Evolutionary conservation across 2,888 invertebrate genomes (phyloP).

Genomic region (Phortica magna): DNA sequence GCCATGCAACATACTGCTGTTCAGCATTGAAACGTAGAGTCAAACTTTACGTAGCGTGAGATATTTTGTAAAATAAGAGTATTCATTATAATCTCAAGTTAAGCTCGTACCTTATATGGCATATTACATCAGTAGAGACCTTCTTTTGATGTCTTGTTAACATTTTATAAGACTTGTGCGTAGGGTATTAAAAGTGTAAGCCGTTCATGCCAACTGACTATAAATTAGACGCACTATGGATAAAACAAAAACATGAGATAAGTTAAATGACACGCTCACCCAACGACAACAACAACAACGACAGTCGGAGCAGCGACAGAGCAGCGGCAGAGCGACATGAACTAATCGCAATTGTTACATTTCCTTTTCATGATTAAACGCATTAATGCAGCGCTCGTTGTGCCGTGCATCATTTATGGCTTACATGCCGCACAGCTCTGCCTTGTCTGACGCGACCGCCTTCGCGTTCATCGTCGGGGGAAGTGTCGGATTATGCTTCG

Average conservation of each 20-base stretch:
- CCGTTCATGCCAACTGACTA: neutral
- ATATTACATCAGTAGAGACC: too few relatives aligned
- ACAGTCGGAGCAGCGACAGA: neutral
- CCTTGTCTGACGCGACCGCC: neutral
- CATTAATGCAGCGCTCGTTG: neutral
- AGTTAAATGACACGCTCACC: constrained; percentile 17
- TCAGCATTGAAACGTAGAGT: too few relatives aligned
- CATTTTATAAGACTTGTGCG: too few relatives aligned
- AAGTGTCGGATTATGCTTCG: constrained; percentile 17
- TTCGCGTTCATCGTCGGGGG: neutral
- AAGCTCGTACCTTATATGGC: too few relatives aligned
- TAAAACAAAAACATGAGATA: constrained; percentile 11
- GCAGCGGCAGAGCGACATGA: neutral
- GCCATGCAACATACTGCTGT: too few relatives aligned
- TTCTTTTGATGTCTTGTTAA: too few relatives aligned
- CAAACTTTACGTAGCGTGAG: too few relatives aligned
- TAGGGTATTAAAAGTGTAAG: neutral
- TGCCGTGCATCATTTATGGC: constrained; percentile 15
- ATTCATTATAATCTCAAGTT: too few relatives aligned
- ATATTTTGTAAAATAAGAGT: too few relatives aligned
- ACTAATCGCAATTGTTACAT: neutral
- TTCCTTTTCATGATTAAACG: constrained; percentile 25
- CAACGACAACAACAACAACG: neutral
- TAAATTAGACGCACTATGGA: constrained; percentile 18
- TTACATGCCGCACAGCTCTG: constrained; percentile 17